Base-by-base conservation (phyloP, 2,797 vertebrate genomes). In the Melanogrammus aeglefinus region DNA sequence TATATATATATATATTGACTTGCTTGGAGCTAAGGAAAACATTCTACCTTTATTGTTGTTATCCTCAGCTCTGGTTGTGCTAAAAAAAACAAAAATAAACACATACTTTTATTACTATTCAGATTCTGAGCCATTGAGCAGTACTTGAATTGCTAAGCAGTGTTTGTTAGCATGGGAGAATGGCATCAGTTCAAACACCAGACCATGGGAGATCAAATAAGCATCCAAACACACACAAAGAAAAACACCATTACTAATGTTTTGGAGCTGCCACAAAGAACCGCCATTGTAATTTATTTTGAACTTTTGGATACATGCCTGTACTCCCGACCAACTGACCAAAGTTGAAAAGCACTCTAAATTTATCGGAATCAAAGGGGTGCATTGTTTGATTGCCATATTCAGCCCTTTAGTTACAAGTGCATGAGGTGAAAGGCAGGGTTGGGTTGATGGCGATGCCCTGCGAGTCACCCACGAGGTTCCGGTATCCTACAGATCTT, bases 31-130 rank as follows among this genome's bases (percentile, higher is more conserved):
- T 31, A n/a, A 72, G 73, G 71, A 5, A 69, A 41, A 74, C 1
- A 72, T 63, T 31, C 77, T 93, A 97, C 96, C 96, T 96, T 92
- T 86, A 97, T 96, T 0, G 96, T 96, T 16, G 96, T 96, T 83
- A 97, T 90, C 88, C 93, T 79, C 41, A 93, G 87, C 8, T 94
- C 94, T 7, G 90, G 47, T 75, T 81, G 86, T 79, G 72, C 90
- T 92, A 82, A 77, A 85, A 29, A 29, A 74, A 41, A 24, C 27
- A 31, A 7, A 31, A 79, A 81, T 71, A 70, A 27, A 80, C 76
- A 16, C 72, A 70, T 24, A 24, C 27, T 8, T 24, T 24, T 36
- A 39, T 14, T 12, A 16, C 14, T 27, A 75, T 75, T 75, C 33
- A 33, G n/a, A 72, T 72, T 35, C 21, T 7, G 6, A 35, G 31